Conservation (phyloP, 2,888 invertebrate species). For the Sabatieria punctata region DNA sequence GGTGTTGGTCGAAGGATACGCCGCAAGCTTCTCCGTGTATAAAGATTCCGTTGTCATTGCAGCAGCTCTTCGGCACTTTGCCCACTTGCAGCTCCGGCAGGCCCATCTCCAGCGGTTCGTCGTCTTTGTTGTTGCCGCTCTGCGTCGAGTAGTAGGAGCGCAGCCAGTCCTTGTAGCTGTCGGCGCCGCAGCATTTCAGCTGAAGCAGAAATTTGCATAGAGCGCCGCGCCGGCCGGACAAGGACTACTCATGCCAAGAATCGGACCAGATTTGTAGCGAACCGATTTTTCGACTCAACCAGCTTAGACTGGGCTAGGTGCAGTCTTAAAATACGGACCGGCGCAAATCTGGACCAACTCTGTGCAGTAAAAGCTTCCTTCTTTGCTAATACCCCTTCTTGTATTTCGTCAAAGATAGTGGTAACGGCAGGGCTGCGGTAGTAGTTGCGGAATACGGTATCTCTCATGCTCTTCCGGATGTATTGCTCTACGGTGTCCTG, state of each 20-base stretch:
- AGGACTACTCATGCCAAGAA: no score
- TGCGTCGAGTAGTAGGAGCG: slow-evolving; percentile 17
- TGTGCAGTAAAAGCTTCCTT: no score
- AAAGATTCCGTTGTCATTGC: slow-evolving; percentile 12
- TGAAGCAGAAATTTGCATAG: no score
- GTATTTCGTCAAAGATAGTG: slow-evolving; percentile 50
- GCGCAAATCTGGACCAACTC: no score
- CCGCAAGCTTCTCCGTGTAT: no score
- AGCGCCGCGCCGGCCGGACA: no score
- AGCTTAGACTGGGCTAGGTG: no score
- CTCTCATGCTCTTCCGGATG: slow-evolving; percentile 46
- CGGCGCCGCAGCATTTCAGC: slow-evolving; percentile 61
- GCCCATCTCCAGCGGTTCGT: slow-evolving; percentile 6
- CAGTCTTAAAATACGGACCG: no score
- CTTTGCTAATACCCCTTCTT: slow-evolving; percentile 42
- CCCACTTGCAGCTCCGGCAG: slow-evolving; percentile 10
- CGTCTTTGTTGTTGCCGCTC: not conserved
- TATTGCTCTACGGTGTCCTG: slow-evolving; percentile 44
- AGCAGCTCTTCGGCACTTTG: slow-evolving; percentile 21
- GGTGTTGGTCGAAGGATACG: no score
- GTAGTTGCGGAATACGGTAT: slow-evolving; percentile 49
- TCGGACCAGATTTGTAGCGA: no score
- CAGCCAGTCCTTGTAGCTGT: slow-evolving; percentile 51
- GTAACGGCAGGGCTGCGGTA: slow-evolving; percentile 36
- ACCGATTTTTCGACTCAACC: no score